These are phyloP conservation scores for Microchrysa polita DNA, from an alignment of 2,888 invertebrate species.

Conservation along the genomic window DNA sequence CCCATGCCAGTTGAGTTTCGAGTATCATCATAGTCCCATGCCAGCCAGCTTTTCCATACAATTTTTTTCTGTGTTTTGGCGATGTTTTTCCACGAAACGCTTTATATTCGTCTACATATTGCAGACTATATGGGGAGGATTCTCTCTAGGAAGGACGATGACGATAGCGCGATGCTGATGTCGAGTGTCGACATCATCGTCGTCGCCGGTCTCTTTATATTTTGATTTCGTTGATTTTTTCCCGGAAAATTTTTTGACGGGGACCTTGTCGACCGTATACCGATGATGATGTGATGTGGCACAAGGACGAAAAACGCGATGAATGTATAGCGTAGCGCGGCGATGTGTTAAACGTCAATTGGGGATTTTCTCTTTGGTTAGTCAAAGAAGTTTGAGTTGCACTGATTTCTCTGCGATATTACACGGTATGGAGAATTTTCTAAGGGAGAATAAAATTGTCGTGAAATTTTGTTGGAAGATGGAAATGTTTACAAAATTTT, in stretches of 20 bases:
- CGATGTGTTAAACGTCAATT: conserved; percentile 10
- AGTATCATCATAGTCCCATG: background rate
- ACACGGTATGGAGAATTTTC: background rate
- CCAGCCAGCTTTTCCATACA: background rate
- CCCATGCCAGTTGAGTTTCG: background rate
- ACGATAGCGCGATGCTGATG: too few relatives aligned
- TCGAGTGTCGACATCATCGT: background rate
- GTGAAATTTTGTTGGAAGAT: background rate
- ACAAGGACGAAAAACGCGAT: conserved; percentile 7
- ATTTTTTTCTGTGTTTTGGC: conserved; percentile 13
- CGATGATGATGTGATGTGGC: background rate
- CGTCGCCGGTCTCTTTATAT: conserved; percentile 27
- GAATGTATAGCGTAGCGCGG: background rate
- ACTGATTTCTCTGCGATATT: conserved; percentile 18
- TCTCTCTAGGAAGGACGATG: too few relatives aligned
- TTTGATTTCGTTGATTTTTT: conserved; percentile 32
- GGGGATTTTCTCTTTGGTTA: conserved; percentile 23
- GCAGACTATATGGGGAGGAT: too few relatives aligned
- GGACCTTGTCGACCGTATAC: background rate
- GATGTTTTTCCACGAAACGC: conserved; percentile 14
- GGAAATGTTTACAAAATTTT: conserved; percentile 14
- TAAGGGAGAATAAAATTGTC: conserved; percentile 19
- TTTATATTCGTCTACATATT: too few relatives aligned
- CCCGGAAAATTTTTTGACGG: background rate
- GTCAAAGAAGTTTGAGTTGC: conserved; percentile 8